Base-by-base conservation (phyloP, 2,888 invertebrate species). In the Zygothrica quintamaculata region DNA sequence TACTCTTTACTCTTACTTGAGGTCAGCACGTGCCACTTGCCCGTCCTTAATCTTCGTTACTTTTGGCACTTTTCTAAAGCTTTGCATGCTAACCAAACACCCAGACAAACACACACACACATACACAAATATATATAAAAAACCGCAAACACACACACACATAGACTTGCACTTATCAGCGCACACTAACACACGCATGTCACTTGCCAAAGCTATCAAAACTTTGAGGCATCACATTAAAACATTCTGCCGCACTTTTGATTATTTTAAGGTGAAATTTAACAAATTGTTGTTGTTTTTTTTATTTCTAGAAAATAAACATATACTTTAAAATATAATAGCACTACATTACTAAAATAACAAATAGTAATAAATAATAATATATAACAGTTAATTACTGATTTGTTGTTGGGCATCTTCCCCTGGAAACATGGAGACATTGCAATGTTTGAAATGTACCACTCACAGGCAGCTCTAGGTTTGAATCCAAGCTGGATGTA, bases 41-140 rank as follows among this genome's bases (percentile, higher is more conserved):
- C 74, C 87, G 65, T 84, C 74, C 82, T 85, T 88, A 85, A 85
- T 85, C 84, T 85, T 85, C 88, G 84, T 85, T 88, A 76, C 81
- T 73, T 86, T 86, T 88, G 88, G 88, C 88, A 87, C 78, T 80
- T 84, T 78, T 65, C 76, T 65, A 71, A 75, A 75, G 78, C 84
- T 80, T 84, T 77, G 82, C 85, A 81, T 87, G 87, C 73, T 67
- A 73, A 75, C 76, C 76, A 84, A 87, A 75, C 78, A 39, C 40
- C 16, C 46, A 13, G 40, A 36, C 37, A 31, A 37, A 11, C 9
- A 40, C 22, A 11, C 25, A 40, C 36, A 36, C 37, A 48, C 50
- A 39, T 48, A 40, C 47, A 12, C 36, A 33, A n/a, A n/a, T n/a
- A n/a, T n/a, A n/a, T 33, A 25, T 18, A 34, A 52, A 1, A 7